Evolutionary conservation across 1,140 invertebrate species (phyloP), one percentile per base, ranked within the genome.

Genomic region (Chrysomallon squamiferum): DNA sequence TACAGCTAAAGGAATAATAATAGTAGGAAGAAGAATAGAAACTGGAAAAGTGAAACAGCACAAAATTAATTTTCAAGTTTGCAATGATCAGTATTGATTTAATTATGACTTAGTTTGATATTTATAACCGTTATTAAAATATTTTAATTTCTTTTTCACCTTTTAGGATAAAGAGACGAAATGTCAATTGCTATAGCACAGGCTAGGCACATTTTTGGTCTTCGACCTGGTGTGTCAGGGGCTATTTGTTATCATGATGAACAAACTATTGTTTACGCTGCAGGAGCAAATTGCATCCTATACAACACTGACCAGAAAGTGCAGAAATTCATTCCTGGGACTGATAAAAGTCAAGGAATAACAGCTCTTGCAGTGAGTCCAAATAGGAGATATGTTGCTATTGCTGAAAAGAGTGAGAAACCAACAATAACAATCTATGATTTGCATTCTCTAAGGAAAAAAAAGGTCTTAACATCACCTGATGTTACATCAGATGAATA

Each of bases 401-500:
- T 86, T 66, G 79, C 80, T 60, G 84, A 87, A 65, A 85, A 80
- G 60, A 85, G 83, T 43, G 86, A 87, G 50, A 85, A 84, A 65
- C 80, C 86, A 20, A 75, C 75, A 1, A 84, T 88, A 22, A 80
- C 79, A 7, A 84, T 88, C 13, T 88, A 86, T 76, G 88, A 88
- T 72, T 54, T 88, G 22, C 83, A 86, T 62, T 77, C 80, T 33
- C 71, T 84, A 52, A 84, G 86, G 63, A 83, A 84, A 66, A 78
- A 81, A 59, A 88, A 88, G 72, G 81, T 84, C 30, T 50, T 73
- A 22, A 73, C 66, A 32, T 65, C 64, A 25, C 66, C 75, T 22
- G 87, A 87, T 65, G 74, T 85, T 25, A 61, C 69, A 22, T 79
- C 83, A 5, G 73, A 65, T 47, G 90, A 90, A 74, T 93, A 92